These are phyloP conservation scores for Paralichthys olivaceus DNA, from an alignment of 2,113 vertebrate genomes.

Conservation along the genomic window DNA sequence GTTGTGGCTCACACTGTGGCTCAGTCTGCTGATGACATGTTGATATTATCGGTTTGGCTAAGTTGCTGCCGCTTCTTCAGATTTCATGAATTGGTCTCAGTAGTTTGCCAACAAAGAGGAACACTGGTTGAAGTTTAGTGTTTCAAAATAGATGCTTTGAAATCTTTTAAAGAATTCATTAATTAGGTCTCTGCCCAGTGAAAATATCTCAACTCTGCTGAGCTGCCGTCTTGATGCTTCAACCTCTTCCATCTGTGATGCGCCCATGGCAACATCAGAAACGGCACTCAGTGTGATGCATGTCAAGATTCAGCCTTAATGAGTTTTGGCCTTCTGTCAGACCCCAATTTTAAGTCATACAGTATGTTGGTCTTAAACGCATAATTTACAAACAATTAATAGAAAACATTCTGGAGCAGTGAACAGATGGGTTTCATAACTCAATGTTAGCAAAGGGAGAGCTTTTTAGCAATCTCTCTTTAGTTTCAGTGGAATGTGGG, in stretches of 20 bases:
- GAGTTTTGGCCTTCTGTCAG: conserved; percentile 56
- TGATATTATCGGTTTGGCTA: not conserved
- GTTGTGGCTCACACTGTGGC: not conserved
- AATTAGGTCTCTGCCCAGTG: conserved; percentile 18
- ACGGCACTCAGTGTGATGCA: conserved; percentile 31
- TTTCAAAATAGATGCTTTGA: conserved; percentile 11
- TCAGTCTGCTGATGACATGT: conserved; percentile 10
- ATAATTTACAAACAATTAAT: conserved; percentile 53
- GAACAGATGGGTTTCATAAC: conserved; percentile 57
- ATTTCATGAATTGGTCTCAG: not conserved
- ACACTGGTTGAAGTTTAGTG: not conserved
- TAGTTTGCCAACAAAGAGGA: not conserved
- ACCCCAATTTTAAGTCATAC: conserved; percentile 40
- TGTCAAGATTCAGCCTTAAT: conserved; percentile 56
- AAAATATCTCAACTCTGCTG: conserved; percentile 9
- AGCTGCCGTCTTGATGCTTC: conserved; percentile 19
- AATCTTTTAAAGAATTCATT: conserved; percentile 14
- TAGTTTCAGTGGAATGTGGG: conserved; percentile 32
- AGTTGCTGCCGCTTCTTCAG: conserved; percentile 16
- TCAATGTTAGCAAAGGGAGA: conserved; percentile 18
- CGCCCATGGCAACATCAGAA: conserved; percentile 33
- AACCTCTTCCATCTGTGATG: conserved; percentile 43
- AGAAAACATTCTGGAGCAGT: conserved; percentile 42
- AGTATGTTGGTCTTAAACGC: conserved; percentile 40
- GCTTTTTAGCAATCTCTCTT: conserved; percentile 25